Evolutionary conservation across 2,113 vertebrate genomes (phyloP).

Genomic region (Sapayoa aenigma): DNA sequence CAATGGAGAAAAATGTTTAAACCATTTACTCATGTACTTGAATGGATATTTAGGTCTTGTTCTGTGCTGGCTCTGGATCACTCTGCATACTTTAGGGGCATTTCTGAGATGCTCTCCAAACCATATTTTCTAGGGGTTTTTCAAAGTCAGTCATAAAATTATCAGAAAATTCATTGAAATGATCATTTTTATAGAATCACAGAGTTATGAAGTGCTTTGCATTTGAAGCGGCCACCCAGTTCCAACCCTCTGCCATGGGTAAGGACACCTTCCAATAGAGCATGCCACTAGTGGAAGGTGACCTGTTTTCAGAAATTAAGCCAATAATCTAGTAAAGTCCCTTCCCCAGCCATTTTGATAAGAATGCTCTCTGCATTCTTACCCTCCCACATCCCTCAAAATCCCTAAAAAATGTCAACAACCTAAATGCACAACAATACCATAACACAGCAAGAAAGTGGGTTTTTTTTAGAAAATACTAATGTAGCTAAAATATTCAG

Average conservation of each 20-base stretch:
- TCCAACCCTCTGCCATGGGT: background rate
- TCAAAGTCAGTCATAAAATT: background rate
- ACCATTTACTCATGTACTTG: background rate
- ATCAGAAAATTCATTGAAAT: background rate
- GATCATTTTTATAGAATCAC: background rate
- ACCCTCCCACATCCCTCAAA: rapidly evolving
- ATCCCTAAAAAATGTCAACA: rapidly evolving
- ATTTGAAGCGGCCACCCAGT: background rate
- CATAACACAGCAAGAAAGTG: background rate
- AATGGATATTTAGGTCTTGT: background rate
- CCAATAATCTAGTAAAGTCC: background rate
- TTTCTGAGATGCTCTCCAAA: background rate
- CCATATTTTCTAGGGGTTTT: background rate
- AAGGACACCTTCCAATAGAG: background rate
- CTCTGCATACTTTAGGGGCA: rapidly evolving
- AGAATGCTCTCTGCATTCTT: background rate
- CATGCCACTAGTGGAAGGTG: rapidly evolving
- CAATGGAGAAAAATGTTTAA: background rate
- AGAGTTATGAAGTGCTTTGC: rapidly evolving
- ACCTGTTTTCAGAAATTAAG: background rate
- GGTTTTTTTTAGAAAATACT: background rate
- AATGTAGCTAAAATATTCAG: background rate
- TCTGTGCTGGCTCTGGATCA: background rate
- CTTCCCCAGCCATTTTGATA: background rate
- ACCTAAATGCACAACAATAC: rapidly evolving